Base-by-base conservation (phyloP, 2,113 vertebrate species). In the Atrichornis clamosus region DNA sequence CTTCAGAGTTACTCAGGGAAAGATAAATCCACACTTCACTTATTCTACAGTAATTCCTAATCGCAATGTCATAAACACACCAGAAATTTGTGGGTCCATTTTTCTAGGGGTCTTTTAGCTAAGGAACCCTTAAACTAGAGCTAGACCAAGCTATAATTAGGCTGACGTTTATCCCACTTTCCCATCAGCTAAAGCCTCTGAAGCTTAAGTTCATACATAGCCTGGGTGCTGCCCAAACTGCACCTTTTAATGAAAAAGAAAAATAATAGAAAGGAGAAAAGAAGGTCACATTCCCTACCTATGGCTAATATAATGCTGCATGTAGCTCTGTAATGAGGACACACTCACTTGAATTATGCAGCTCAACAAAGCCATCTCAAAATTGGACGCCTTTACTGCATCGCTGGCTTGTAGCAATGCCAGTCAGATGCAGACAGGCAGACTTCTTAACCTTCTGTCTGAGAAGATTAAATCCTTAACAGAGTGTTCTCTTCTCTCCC, bases 391-490 rank as follows among this genome's bases (percentile, higher is more conserved):
- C 90, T 92, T 89, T 92, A 30, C 91, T 74, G 83, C 95, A 95
- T 77, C 18, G 2, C 82, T 50, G 46, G 58, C 89, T 89, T 64
- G 93, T 56, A 68, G 89, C 6, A 6, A 58, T 52, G 94, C 89
- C 94, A 92, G 93, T 55, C 85, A 63, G 79, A 94, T 30, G 56
- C 85, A 96, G 91, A 92, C 72, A 46, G 55, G 85, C 91, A 95
- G 93, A 77, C 93, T 92, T 94, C 93, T 96, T 95, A 95, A 88
- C 88, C 93, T 93, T 52, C 91, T 72, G 72, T 67, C 92, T 95
- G 95, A 95, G 95, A 95, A 91, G 93, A 96, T 95, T 96, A 96
- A 95, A 91, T 92, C 92, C 93, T 96, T 95, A 96, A 67, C 52
- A 63, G 37, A 39, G 63, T 0, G 4, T 64, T 63, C 64, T 90